Base-by-base conservation (phyloP, 2,888 invertebrate species). In the Thymelicus acteon region DNA sequence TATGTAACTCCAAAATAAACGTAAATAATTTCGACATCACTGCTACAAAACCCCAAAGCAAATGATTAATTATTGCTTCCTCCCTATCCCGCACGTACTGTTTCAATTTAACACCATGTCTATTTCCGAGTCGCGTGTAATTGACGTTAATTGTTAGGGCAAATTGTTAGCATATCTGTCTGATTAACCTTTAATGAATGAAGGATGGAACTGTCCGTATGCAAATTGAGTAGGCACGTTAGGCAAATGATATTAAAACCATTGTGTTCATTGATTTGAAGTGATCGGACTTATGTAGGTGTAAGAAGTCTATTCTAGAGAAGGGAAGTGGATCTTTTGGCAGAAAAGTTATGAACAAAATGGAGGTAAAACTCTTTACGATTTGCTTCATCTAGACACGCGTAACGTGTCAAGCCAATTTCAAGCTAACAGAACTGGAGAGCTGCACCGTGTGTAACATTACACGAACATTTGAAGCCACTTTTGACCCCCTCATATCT, bases 81-180 rank as follows among this genome's bases (percentile, higher is more conserved):
- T 40, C 40, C 19, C 15, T 40, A 24, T 64, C 52, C 40, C 64
- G 54, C 39, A 57, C 49, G 60, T 64, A 68, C 67, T 71, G 71
- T 71, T 71, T 71, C 65, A 71, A 65, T 66, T 71, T 71, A 71
- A 61, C 71, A 71, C 61, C 66, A 54, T 15, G 65, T 71, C 70
- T 71, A 65, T 65, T 54, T 71, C 70, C 60, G 44, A 71, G 44
- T 15, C 65, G 60, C 54, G 64, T 39, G 64, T 71, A 71, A 71
- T 65, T 65, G 64, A 70, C 64, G 64, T 60, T 70, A 70, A 70
- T 64, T 64, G 70, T 70, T 48, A 63, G 64, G n/a, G 57, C 49
- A 70, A 65, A 70, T 70, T 49, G 64, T 70, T 70, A 65, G 70
- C 70, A 70, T 70, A 70, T 70, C 70, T 70, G 64, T 52, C 70